Conservation (phyloP, 2,113 vertebrate genomes). For the Lampris incognitus region DNA sequence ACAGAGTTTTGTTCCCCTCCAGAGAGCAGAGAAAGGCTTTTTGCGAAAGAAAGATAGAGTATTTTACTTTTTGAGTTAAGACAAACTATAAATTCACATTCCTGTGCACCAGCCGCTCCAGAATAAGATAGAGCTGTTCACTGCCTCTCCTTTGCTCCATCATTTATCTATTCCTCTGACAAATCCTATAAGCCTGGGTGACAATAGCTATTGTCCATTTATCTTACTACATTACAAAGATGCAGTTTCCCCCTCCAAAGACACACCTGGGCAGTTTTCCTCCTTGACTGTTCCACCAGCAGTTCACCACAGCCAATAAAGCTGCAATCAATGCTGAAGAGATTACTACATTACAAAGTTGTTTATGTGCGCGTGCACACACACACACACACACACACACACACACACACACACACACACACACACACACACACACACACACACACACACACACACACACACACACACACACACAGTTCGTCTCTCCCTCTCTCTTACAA, state of each 20-base stretch:
- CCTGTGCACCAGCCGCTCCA: background rate
- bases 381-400: too few species aligned
- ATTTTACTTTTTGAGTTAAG: background rate
- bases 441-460: too few species aligned
- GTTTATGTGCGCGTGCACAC: too few species aligned
- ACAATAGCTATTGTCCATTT: conserved; percentile 2
- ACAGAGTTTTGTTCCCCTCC: background rate
- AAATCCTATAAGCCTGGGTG: background rate
- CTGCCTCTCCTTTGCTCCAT: background rate
- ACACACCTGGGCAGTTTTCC: background rate
- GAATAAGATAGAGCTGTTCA: background rate
- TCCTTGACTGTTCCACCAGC: background rate
- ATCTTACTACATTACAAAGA: conserved; percentile 13
- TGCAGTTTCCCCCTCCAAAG: background rate
- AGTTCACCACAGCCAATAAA: background rate
- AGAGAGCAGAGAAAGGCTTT: background rate
- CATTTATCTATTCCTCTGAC: background rate
- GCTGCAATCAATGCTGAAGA: too few species aligned
- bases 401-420: too few species aligned
- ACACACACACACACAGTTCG: too few species aligned
- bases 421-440: too few species aligned
- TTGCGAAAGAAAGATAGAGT: background rate
- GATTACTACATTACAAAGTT: too few species aligned
- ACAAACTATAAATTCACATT: background rate
- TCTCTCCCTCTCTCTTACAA: too few species aligned